Conservation (phyloP, 2,113 vertebrate species). For the Chinchilla lanigera region DNA sequence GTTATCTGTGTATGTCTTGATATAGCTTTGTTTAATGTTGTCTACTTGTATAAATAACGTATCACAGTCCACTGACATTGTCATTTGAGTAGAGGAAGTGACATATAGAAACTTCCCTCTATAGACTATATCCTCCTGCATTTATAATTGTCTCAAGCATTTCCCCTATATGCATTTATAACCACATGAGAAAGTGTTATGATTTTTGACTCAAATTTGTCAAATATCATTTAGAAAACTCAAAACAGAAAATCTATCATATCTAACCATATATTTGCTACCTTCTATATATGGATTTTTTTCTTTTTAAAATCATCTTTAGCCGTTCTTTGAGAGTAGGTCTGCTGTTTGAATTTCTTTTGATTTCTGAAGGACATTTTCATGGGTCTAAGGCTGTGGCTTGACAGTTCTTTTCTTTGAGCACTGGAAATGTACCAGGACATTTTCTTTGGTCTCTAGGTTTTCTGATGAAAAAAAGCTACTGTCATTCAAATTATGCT, state of each 20-base stretch:
- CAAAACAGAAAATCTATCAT: not conserved
- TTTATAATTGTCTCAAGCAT: not conserved
- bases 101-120: not conserved
- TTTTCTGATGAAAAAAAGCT: not conserved
- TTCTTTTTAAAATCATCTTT: not conserved
- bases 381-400: not conserved
- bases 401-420: not conserved
- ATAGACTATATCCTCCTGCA: not conserved
- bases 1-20: not conserved
- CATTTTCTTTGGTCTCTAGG: not conserved
- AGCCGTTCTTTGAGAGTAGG: not conserved
- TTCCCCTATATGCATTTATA: not conserved
- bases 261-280: not conserved
- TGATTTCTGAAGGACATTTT: not conserved
- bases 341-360: not conserved
- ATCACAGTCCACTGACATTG: not conserved
- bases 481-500: not conserved
- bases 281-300: not conserved
- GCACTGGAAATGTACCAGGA: not conserved
- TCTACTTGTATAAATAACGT: not conserved
- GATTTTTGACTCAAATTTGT: not conserved
- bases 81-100: not conserved
- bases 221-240: not conserved
- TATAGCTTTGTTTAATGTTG: not conserved
- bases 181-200: not conserved